A percentile compares a stretch with the other conserved stretches of the same genome.
Conservation (phyloP, 2,888 invertebrate species). For the Tupiocoris notatus region DNA sequence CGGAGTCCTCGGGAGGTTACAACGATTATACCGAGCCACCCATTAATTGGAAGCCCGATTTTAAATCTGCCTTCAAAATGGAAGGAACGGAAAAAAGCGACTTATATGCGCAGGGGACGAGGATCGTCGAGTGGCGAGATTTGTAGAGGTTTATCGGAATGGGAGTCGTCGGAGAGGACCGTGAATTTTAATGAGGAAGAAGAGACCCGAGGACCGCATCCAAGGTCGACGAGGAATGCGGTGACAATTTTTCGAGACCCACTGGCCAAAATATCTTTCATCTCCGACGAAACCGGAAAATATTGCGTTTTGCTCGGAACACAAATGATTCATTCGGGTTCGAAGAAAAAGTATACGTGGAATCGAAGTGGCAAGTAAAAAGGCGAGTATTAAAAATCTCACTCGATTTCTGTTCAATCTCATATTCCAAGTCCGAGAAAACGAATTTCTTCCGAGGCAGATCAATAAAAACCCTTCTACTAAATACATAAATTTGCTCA, state of each 20-base stretch:
- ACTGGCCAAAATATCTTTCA: slow-evolving; percentile 24
- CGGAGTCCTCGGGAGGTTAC: neutral
- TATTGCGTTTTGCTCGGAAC: neutral
- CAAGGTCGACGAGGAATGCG: slow-evolving; percentile 4
- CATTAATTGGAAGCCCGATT: slow-evolving; percentile 20
- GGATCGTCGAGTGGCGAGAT: too few species aligned
- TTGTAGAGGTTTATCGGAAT: neutral
- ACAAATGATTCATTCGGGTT: too few species aligned
- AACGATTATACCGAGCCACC: neutral
- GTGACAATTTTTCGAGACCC: neutral
- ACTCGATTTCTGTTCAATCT: too few species aligned
- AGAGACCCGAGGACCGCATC: slow-evolving; percentile 14
- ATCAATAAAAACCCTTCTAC: too few species aligned
- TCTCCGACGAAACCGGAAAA: neutral
- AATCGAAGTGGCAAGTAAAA: too few species aligned
- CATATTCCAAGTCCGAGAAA: too few species aligned
- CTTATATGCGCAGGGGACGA: neutral
- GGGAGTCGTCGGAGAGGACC: too few species aligned
- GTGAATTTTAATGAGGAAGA: slow-evolving; percentile 30
- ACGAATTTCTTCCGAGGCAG: too few species aligned
- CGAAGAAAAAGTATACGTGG: too few species aligned
- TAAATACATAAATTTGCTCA: too few species aligned
- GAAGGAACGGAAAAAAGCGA: neutral
- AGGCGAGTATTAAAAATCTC: too few species aligned
- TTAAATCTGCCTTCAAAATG: slow-evolving; percentile 8